phyloP scores from a whole-genome alignment of 1,140 invertebrate genomes.

The Achroia grisella region DNA sequence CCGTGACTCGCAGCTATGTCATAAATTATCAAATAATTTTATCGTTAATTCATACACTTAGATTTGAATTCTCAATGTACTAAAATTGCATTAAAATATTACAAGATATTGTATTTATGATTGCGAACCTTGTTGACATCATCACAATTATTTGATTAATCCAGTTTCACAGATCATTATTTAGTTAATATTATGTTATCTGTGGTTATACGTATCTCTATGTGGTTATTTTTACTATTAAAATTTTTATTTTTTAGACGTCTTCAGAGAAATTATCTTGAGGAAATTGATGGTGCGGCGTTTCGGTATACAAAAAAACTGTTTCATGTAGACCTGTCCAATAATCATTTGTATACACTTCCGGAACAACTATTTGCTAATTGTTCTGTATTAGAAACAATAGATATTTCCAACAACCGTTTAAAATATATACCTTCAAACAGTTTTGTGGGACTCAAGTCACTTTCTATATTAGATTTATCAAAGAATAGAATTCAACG shows the following conservation, averaged over 20 bases:
- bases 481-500: conserved; percentile 75
- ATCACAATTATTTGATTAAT: too few species aligned
- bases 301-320: conserved; percentile 79
- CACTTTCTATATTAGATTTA: conserved; percentile 76
- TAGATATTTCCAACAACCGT: conserved; percentile 83
- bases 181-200: too few species aligned
- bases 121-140: too few species aligned
- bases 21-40: too few species aligned
- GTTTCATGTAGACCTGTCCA: conserved; percentile 82
- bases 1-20: too few species aligned
- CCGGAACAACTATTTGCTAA: conserved; percentile 78
- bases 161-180: too few species aligned
- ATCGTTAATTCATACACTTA: too few species aligned
- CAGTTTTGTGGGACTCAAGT: conserved; percentile 67
- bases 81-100: too few species aligned
- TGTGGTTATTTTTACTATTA: too few species aligned
- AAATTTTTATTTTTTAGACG: conserved; percentile 65
- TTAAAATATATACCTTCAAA: conserved; percentile 75
- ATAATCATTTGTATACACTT: conserved; percentile 79
- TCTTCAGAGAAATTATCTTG: conserved; percentile 82
- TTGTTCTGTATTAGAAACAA: conserved; percentile 76
- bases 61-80: too few species aligned
- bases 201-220: too few species aligned
- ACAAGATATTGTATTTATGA: too few species aligned
- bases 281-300: conserved; percentile 79